Evolutionary conservation across 1,140 invertebrate species (phyloP), one percentile per base, ranked within the genome.

Genomic region (Ridgeia piscesae): DNA sequence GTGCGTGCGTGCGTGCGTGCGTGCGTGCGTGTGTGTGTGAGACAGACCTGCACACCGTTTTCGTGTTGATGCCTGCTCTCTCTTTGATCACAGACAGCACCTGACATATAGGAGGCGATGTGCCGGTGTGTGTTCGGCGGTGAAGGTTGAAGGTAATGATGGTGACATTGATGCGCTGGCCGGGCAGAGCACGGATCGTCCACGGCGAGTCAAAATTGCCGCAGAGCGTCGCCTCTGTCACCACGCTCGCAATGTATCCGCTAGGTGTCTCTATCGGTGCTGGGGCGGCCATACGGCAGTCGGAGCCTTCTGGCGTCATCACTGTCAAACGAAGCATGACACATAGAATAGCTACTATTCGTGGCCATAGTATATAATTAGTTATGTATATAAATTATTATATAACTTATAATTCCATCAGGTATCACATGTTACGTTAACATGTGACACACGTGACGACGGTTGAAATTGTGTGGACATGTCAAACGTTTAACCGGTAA

Each of bases 181-280:
- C 93, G 14, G 33, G 31, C 33, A 89, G 35, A 34, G 92, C 92
- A 31, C 48, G 35, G 33, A 93, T 89, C 6, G 92, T 48, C 93
- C 93, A 93, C 14, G 93, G 93, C 34, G 42, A 35, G 27, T 91
- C 90, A 27, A 58, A 42, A 33, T 35, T 92, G n/a, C 93, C 93
- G 58, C 92, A 92, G 21, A 34, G 21, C 31, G 93, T 92, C 92
- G 91, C 92, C n/a, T 92, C 93, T 34, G 93, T 93, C 33, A 92
- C 92, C 33, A 93, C 35, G 77, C 89, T 93, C 35, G 92, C 93
- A 34, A 93, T 35, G 89, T 93, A 93, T 58, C 92, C 93, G 77
- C 34, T 34, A 77, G 34, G 89, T 33, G 89, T 34, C 2, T 27
- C 89, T 42, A 77, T 77, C 14, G 58, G 58, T 21, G 8, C 2